A percentile compares a stretch with the other conserved stretches of the same genome.
Conservation (phyloP, 35 echinoderm and acorn worm genomes). For the Apostichopus japonicus region DNA sequence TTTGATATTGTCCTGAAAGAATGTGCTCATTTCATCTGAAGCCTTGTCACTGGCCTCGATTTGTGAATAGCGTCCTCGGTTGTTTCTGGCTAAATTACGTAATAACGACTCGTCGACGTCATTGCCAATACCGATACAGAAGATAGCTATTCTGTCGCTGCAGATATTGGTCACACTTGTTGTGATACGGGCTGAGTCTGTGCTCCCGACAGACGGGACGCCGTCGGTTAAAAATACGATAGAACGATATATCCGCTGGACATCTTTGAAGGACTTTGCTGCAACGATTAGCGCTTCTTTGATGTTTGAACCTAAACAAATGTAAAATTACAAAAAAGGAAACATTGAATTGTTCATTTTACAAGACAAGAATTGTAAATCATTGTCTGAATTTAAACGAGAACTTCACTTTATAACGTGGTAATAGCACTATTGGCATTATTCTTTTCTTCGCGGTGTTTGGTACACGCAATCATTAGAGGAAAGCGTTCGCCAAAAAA, state of each 20-base stretch:
- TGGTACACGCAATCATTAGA: too few relatives aligned
- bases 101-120: conserved; percentile 32
- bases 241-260: background rate
- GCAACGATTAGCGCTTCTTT: background rate
- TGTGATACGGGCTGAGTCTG: background rate
- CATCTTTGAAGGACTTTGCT: background rate
- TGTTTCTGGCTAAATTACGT: conserved; percentile 26
- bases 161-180: background rate
- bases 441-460: too few relatives aligned
- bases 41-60: conserved; percentile 17
- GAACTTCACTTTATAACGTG: too few relatives aligned
- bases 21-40: conserved; percentile 11
- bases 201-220: conserved; percentile 35
- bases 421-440: too few relatives aligned
- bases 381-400: too few relatives aligned
- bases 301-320: conserved; percentile 56
- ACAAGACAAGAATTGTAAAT: too few relatives aligned
- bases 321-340: background rate
- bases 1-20: conserved; percentile 41
- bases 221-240: conserved; percentile 60
- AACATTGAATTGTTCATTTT: too few relatives aligned
- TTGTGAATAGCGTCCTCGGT: conserved; percentile 25
- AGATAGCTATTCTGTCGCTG: conserved; percentile 31
- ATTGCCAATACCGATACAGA: conserved; percentile 55
- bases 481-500: too few relatives aligned